Base-by-base conservation (phyloP, 1,140 invertebrate genomes). In the Lucilia sericata region DNA sequence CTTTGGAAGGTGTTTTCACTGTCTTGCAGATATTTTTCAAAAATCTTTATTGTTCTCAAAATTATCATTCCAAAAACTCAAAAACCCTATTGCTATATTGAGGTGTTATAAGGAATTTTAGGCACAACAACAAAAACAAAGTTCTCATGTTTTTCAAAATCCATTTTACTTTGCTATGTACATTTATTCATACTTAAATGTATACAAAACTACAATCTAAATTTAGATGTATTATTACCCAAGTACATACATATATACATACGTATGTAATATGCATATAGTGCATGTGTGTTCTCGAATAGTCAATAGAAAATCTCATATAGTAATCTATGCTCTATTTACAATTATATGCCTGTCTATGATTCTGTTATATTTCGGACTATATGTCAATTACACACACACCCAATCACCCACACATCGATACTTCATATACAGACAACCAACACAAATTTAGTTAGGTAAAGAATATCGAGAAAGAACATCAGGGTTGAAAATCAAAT, bases 281-380 rank as follows among this genome's bases (percentile, higher is more conserved):
- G 2, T 42, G 42, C 10, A 10, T 42, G 10, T 42, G 10, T 10
- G 42, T 42, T 42, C 10, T 8, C 42, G 42, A n/a, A 60, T 60
- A n/a, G 14, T 60, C 55, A 60, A n/a, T 60, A 7, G 14, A 60
- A 60, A 30, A 7, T n/a, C 55, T 60, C 14, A 60, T 25, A 70
- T 70, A 70, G 65, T 70, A 70, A 70, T 70, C 65, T 70, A 70
- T 70, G 65, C 65, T 70, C n/a, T 70, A 70, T 70, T 70, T 70
- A 70, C 65, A 25, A 12, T 70, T 70, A 10, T 70, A 70, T 70
- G n/a, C 10, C 4, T 70, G 65, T 70, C 9, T 70, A 55, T 55
- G 51, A 17, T 55, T n/a, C 51, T 55, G 17, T 14, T 55, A 55
- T 55, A 55, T 55, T 55, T 8, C 51, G 4, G 13, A 12, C 4